Conservation (phyloP, 2,888 invertebrate species). For the Allygus modestus region DNA sequence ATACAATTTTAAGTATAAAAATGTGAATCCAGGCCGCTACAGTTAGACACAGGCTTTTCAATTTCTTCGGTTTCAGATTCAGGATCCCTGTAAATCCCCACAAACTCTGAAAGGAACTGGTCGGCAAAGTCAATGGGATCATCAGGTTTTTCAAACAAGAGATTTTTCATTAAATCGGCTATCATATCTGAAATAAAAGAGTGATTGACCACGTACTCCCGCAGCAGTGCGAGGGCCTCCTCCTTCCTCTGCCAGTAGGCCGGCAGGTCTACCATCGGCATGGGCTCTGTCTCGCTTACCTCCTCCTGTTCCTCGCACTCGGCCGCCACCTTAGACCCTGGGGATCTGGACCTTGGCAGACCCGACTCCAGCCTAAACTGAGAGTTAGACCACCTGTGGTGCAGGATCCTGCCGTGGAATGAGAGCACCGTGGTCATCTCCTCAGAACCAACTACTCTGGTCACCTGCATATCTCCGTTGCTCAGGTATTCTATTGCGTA, state of each 20-base stretch:
- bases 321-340: neutral
- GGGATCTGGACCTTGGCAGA: neutral
- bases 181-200: neutral
- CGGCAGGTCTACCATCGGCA: neutral
- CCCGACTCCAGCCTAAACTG: conserved; percentile 1
- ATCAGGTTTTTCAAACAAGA: conserved; percentile 20
- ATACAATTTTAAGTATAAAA: too few relatives aligned
- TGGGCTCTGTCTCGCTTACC: neutral
- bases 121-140: conserved; percentile 35
- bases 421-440: neutral
- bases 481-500: neutral
- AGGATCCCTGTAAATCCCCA: neutral
- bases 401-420: neutral
- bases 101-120: neutral
- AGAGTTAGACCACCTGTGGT: neutral
- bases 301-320: neutral
- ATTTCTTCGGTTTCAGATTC: neutral
- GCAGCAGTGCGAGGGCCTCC: neutral
- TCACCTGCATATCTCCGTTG: neutral
- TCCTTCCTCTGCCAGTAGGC: conserved; percentile 24
- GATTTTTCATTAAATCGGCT: conserved; percentile 20
- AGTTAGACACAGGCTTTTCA: neutral
- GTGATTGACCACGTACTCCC: neutral
- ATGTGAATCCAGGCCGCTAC: too few relatives aligned
- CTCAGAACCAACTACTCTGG: neutral